phyloP scores from a whole-genome alignment of 1,140 invertebrate genomes.

The Scaptodrosophila lebanonensis region DNA sequence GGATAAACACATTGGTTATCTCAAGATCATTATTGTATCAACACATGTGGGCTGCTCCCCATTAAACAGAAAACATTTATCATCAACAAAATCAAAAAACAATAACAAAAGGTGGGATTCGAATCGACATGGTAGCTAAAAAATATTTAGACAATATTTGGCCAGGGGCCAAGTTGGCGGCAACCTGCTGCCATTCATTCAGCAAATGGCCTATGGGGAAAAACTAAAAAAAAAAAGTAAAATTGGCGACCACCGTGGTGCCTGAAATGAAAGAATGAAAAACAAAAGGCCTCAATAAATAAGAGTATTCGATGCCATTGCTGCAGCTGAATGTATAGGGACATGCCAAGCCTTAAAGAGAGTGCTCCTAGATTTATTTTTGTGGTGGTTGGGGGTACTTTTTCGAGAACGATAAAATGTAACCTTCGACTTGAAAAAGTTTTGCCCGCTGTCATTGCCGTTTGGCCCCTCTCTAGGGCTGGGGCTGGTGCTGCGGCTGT shows the following conservation, averaged over 20 bases:
- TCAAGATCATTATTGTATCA: too few species aligned
- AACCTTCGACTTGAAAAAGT: constrained; percentile 71
- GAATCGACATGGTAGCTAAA: constrained; percentile 28
- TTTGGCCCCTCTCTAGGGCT: too few species aligned
- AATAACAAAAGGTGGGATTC: constrained; percentile 16
- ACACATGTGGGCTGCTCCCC: too few species aligned
- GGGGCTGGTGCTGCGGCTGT: too few species aligned
- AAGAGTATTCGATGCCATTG: too few species aligned
- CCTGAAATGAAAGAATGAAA: too few species aligned
- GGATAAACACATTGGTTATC: too few species aligned
- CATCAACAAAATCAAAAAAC: constrained; percentile 25
- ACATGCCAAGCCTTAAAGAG: neutral
- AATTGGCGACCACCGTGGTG: too few species aligned
- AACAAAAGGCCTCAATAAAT: too few species aligned
- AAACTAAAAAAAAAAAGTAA: too few species aligned
- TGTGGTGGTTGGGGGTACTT: constrained; percentile 7
- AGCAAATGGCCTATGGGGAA: neutral
- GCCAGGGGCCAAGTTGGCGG: constrained; percentile 53
- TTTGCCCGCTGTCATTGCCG: constrained; percentile 34
- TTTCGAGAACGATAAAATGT: constrained; percentile 54
- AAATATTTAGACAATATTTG: constrained; percentile 56
- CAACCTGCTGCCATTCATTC: constrained; percentile 43
- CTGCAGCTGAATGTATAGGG: too few species aligned
- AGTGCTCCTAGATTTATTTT: constrained; percentile 11
- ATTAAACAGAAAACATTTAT: too few species aligned